Conservation (phyloP, 2,797 vertebrate genomes). For the Champsocephalus gunnari region DNA sequence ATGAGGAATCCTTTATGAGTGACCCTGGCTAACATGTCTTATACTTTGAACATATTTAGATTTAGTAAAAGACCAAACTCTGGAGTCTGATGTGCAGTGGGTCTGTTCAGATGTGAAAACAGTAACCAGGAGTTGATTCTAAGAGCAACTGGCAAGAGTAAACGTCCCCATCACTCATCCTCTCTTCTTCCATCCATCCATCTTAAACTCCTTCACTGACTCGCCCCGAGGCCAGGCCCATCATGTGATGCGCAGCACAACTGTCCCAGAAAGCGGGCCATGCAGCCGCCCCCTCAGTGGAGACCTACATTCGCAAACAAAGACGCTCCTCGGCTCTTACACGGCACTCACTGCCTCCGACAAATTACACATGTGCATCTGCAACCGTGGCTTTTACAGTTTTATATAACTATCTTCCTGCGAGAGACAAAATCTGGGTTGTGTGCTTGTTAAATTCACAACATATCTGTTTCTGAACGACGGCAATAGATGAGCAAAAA, state of each 20-base stretch:
- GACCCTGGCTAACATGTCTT: not conserved
- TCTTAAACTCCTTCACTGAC: constrained; percentile 63
- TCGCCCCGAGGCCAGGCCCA: constrained; percentile 76
- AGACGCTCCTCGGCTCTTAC: constrained; percentile 60
- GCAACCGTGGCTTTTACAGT: constrained; percentile 33
- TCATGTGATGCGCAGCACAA: constrained; percentile 72
- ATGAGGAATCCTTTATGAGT: not conserved
- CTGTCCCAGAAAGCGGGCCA: constrained; percentile 73
- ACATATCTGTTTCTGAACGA: constrained; percentile 29
- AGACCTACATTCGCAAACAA: constrained; percentile 82
- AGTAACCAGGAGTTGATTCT: constrained; percentile 46
- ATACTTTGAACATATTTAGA: not conserved
- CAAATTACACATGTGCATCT: constrained; percentile 54
- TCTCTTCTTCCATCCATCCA: constrained; percentile 53
- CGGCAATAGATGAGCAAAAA: constrained; percentile 20
- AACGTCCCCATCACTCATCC: constrained; percentile 60
- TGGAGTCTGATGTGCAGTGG: constrained; percentile 2
- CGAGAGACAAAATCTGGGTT: constrained; percentile 13
- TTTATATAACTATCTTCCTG: constrained; percentile 37
- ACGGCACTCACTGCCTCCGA: constrained; percentile 28
- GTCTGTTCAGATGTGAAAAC: constrained; percentile 53
- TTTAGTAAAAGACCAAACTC: constrained; percentile 1
- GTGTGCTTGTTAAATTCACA: constrained; percentile 31
- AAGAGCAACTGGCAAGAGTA: constrained; percentile 57
- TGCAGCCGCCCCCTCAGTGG: constrained; percentile 58